Evolutionary conservation across 2,888 invertebrate species (phyloP), one percentile per base, ranked within the genome.

Genomic region (Amblyteles armatorius): DNA sequence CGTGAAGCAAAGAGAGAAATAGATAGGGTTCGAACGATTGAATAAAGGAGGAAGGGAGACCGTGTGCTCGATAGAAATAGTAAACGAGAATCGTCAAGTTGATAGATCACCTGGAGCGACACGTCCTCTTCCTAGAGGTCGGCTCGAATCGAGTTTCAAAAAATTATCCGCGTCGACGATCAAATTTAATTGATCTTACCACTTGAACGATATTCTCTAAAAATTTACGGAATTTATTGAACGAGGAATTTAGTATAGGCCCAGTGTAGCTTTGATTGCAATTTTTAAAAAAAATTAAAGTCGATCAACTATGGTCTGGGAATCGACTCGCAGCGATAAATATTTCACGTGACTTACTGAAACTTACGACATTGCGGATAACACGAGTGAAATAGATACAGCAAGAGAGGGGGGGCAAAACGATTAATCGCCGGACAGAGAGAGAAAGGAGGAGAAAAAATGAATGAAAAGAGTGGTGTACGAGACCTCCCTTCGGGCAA

Each of bases 401-500:
- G 19, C 36, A 29, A 60, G 60, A 44, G 72, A 55, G 52, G n/a
- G 36, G 40, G 52, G 71, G 55, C 79, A 63, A 73, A 50, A 73
- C 71, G 40, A 78, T 72, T 78, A 44, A 55, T 63, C 65, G 71
- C 22, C 7, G 63, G 63, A 50, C 69, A 50, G 63, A 52, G 44
- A 57, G 82, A 57, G 82, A 52, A 69, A 11, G 48, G 44, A 36
- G 48, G 63, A 19, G 50, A 50, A 68, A 33, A 63, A 71, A 16
- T 19, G 29, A 33, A 67, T 22, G 76, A 80, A 78, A 83, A 79
- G 36, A 44, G 74, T 72, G 48, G 81, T 65, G 57, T 67, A 77
- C 82, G 71, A 65, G 74, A 76, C 82, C 81, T 83, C 83, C 84
- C 83, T 86, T 87, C 79, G 80, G 79, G 79, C 86, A 82, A 88